These are phyloP conservation scores for Chrosomus eos DNA, from an alignment of 2,797 vertebrate species.

Conservation along the genomic window DNA sequence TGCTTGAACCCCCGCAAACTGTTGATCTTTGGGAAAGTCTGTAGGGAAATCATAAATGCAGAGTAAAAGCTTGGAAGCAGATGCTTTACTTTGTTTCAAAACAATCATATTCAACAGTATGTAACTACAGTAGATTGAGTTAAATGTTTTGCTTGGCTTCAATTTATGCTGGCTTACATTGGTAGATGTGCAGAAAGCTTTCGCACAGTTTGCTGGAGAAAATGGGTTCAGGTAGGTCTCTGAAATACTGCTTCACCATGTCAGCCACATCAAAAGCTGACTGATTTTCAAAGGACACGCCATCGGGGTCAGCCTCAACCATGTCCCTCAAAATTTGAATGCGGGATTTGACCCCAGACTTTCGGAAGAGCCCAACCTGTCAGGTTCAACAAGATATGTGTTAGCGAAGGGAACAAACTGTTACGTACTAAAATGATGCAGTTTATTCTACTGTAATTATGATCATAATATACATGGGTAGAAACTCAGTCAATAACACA, in stretches of 20 bases:
- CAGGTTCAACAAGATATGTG: background rate
- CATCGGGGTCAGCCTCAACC: slow-evolving; percentile 81
- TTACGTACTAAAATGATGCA: background rate
- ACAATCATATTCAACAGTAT: background rate
- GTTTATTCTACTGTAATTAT: background rate
- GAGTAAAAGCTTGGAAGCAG: background rate
- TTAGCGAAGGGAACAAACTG: background rate
- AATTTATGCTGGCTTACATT: slow-evolving; percentile 76
- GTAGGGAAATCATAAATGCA: slow-evolving; percentile 34
- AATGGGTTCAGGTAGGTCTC: slow-evolving; percentile 88
- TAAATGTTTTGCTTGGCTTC: background rate
- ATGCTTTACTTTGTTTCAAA: background rate
- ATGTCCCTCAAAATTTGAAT: slow-evolving; percentile 86
- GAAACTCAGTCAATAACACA: background rate
- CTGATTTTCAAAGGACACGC: slow-evolving; percentile 80
- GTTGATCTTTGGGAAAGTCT: slow-evolving; percentile 88
- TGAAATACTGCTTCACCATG: slow-evolving; percentile 91
- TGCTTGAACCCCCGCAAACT: slow-evolving; percentile 83
- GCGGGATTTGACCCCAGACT: slow-evolving; percentile 88
- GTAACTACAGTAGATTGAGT: background rate
- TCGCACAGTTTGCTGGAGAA: slow-evolving; percentile 86
- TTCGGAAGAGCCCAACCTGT: slow-evolving; percentile 89
- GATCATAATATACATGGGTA: background rate
- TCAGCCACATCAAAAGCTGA: slow-evolving; percentile 90
- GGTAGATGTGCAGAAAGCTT: slow-evolving; percentile 89